Conservation (phyloP, 2,113 vertebrate genomes). For the Neodon shergylaensis region DNA sequence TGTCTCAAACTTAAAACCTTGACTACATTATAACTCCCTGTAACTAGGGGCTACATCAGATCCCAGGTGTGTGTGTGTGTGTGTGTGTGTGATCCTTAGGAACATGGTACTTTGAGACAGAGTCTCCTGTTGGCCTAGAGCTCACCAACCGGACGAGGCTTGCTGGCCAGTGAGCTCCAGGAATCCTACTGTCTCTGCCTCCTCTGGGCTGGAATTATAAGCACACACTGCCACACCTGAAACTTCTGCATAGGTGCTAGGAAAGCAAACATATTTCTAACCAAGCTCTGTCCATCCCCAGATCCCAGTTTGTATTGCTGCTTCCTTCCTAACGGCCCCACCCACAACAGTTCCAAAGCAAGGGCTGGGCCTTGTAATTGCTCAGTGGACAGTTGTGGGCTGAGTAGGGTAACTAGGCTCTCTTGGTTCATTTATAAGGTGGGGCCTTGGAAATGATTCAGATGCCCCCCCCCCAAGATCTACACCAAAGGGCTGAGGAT, state of each 20-base stretch:
- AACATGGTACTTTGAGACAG: neutral
- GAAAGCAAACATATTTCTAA: neutral
- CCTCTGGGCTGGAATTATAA: neutral
- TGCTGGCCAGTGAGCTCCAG: neutral
- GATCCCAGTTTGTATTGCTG: neutral
- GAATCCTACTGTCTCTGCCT: neutral
- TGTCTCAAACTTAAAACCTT: neutral
- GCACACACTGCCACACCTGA: neutral
- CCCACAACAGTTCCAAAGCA: neutral
- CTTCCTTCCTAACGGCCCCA: neutral
- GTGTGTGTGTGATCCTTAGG: neutral
- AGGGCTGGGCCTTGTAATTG: too few relatives aligned
- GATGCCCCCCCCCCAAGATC: neutral
- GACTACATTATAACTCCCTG: neutral
- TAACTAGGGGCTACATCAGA: neutral
- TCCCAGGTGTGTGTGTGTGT: neutral
- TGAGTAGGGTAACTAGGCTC: neutral
- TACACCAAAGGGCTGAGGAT: neutral
- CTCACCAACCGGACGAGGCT: too few relatives aligned
- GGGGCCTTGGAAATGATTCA: too few relatives aligned
- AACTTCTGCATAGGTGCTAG: neutral
- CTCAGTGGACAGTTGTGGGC: neutral
- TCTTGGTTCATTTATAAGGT: neutral
- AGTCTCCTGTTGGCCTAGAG: neutral
- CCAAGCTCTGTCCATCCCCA: neutral